These are phyloP conservation scores for Amblyteles armatorius DNA, from an alignment of 2,888 invertebrate genomes.

Conservation along the genomic window DNA sequence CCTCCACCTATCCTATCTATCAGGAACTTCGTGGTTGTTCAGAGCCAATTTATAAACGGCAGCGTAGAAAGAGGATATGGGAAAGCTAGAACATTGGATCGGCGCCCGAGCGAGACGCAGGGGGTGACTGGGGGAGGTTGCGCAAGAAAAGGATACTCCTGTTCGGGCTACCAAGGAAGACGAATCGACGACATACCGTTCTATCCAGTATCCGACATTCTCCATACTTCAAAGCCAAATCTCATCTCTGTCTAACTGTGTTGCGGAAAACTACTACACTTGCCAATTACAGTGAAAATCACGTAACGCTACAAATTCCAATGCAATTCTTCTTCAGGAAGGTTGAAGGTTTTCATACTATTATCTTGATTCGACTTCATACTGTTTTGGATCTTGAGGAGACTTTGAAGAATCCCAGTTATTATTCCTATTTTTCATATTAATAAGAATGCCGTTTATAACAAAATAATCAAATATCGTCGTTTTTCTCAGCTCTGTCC, in stretches of 20 bases:
- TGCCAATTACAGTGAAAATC: conserved; percentile 37
- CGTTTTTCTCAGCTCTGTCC: background rate
- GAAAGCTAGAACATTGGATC: conserved; percentile 73
- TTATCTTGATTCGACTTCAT: background rate
- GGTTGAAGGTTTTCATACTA: background rate
- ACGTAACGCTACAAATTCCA: background rate
- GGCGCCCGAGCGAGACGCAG: conserved; percentile 50
- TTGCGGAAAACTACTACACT: conserved; percentile 41
- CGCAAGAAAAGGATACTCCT: conserved; percentile 73
- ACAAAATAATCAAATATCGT: too few relatives aligned
- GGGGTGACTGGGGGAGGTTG: conserved; percentile 76
- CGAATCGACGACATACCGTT: conserved; percentile 82
- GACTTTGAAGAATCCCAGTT: too few relatives aligned
- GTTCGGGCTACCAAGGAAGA: conserved; percentile 76
- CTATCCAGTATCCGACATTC: conserved; percentile 77
- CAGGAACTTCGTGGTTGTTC: conserved; percentile 60
- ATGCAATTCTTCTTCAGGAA: background rate
- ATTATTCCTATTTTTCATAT: too few relatives aligned
- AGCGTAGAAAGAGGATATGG: conserved; percentile 58
- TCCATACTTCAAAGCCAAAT: conserved; percentile 80
- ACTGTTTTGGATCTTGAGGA: too few relatives aligned
- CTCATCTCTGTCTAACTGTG: conserved; percentile 37
- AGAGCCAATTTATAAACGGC: conserved; percentile 67
- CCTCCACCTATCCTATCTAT: conserved; percentile 62
- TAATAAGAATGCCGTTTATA: too few relatives aligned